A percentile compares a stretch with the other conserved stretches of the same genome.
Evolutionary conservation across 1,140 invertebrate genomes (phyloP).

Genomic region (Penaeus indicus): DNA sequence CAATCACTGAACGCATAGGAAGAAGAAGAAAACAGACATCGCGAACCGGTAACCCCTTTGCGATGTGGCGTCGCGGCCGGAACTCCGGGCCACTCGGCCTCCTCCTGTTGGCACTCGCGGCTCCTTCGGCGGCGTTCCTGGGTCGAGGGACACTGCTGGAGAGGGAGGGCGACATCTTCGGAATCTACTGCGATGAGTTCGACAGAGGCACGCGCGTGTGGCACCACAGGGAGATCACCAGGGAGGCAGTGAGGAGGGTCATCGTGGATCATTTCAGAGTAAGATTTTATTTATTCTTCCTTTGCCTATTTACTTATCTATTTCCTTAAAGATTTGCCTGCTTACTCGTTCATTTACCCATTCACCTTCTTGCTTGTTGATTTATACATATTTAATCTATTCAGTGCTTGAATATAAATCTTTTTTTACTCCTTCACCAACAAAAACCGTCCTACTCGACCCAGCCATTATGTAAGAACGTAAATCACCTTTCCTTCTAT

Average conservation of each 20-base stretch:
- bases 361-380: not conserved
- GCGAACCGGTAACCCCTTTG: not conserved
- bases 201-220: slow-evolving; percentile 50
- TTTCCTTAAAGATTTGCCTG: not conserved
- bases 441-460: too few species aligned
- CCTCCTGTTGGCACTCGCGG: not conserved
- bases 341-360: not conserved
- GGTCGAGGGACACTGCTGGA: slow-evolving; percentile 56
- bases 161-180: slow-evolving; percentile 50
- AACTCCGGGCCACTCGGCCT: not conserved
- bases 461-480: too few species aligned
- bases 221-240: slow-evolving; percentile 61
- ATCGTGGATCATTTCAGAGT: slow-evolving; percentile 52
- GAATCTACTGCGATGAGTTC: slow-evolving; percentile 52
- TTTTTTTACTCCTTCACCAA: not conserved
- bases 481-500: too few species aligned
- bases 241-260: slow-evolving; percentile 54
- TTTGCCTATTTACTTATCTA: not conserved
- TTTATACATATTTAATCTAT: not conserved
- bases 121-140: slow-evolving; percentile 40
- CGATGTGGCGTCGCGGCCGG: not conserved
- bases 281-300: not conserved
- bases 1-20: too few species aligned
- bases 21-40: not conserved
- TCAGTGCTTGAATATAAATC: not conserved